A percentile compares a stretch with the other conserved stretches of the same genome.
phyloP scores from a whole-genome alignment of 2,888 invertebrate species.

The Lithophane leautieri region DNA sequence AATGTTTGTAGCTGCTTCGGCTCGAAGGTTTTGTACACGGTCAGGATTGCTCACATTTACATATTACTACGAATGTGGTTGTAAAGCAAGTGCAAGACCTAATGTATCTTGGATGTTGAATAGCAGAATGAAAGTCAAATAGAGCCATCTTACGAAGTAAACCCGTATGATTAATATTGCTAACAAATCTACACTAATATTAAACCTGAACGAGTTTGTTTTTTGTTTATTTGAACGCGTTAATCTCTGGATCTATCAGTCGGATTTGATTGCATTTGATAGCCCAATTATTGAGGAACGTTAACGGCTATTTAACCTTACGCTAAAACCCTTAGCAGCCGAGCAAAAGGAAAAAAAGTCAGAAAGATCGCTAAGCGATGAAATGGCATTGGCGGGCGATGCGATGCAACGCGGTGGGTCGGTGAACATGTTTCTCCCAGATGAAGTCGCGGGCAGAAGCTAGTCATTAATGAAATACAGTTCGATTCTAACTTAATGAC shows the following conservation, averaged over 20 bases:
- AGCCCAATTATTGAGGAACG: background rate
- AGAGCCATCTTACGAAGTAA: conserved; percentile 11
- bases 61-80: conserved; percentile 31
- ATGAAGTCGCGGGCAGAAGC: background rate
- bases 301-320: background rate
- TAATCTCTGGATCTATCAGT: background rate
- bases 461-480: conserved; percentile 8
- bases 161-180: conserved; percentile 19
- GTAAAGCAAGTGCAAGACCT: conserved; percentile 20
- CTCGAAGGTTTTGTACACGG: conserved; percentile 26
- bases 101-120: background rate
- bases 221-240: background rate
- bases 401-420: background rate
- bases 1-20: conserved; percentile 51
- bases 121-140: conserved; percentile 6
- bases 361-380: background rate
- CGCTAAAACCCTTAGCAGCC: background rate
- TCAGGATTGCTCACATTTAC: conserved; percentile 30
- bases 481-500: too few species aligned
- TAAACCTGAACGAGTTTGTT: background rate
- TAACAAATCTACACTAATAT: conserved; percentile 16
- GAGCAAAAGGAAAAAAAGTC: background rate
- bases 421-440: background rate
- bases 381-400: background rate
- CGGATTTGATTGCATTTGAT: background rate